Evolutionary conservation across 2,888 invertebrate genomes (phyloP), one percentile per base, ranked within the genome.

Genomic region (Eupithecia abbreviata): DNA sequence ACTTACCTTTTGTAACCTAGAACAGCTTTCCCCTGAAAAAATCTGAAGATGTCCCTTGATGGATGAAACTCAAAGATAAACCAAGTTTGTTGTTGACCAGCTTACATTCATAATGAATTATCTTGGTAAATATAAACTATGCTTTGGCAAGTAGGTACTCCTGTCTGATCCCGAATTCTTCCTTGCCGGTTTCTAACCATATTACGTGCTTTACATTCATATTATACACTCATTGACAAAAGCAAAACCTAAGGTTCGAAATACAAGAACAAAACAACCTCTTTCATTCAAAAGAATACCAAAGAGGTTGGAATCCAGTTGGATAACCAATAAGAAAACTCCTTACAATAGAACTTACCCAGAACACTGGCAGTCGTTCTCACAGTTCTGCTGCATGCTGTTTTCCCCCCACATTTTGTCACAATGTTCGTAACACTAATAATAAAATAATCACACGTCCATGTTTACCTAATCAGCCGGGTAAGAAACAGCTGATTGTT

Each of bases 341-440:
- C 62, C 15, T 69, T 47, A 13, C 65, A 72, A 65, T 69, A 81
- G 66, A 81, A 90, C 93, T 90, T 81, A 94, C 94, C 93, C 93
- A 41, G 93, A 92, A 76, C 94, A 94, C 80, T 94, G 93, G 87
- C 94, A 94, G 87, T 94, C 91, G 2, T 81, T 85, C 79, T 94
- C 94, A 84, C 94, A 94, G 70, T 89, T 87, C 77, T 91, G 30
- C 30, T 30, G 30, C 30, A 30, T 87, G 81, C 93, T 93, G 86
- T 87, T 91, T 79, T 90, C 93, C 41, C 92, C 93, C 92, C 92
- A 94, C 94, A 94, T 94, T 87, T 89, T 92, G 81, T 41, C 73
- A 83, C 82, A 82, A 80, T 68, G 82, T 82, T 82, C 76, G 79
- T 81, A 79, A 79, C 85, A 88, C 85, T 81, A 81, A 80, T 85